Evolutionary conservation across 1,140 invertebrate species (phyloP).

Genomic region (Araneus ventricosus): DNA sequence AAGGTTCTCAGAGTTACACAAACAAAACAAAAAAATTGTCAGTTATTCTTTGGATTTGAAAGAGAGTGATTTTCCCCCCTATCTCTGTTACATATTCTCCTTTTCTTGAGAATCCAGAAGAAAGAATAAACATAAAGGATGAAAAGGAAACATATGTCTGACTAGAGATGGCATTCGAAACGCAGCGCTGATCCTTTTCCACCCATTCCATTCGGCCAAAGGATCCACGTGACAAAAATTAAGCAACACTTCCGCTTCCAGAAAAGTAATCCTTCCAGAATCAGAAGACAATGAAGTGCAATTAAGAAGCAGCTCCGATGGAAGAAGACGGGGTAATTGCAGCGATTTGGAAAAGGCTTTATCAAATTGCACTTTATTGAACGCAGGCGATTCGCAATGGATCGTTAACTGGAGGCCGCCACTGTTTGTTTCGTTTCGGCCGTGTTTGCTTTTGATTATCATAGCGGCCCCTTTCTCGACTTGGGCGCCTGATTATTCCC

Average conservation of each 20-base stretch:
- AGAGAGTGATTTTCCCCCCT: background rate
- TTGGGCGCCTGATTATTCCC: background rate
- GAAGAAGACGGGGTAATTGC: constrained; percentile 9
- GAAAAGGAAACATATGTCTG: background rate
- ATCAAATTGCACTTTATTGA: constrained; percentile 29
- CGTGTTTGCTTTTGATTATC: background rate
- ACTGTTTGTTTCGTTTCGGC: background rate
- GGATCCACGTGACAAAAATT: constrained; percentile 4
- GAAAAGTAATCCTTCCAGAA: constrained; percentile 24
- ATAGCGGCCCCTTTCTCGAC: background rate
- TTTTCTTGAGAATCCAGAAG: background rate
- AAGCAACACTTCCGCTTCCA: background rate
- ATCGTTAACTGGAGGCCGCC: background rate
- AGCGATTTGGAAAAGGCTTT: constrained; percentile 38
- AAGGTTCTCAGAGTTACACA: too few relatives aligned
- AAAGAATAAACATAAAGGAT: background rate
- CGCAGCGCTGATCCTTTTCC: background rate
- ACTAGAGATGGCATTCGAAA: background rate
- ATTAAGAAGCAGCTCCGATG: background rate
- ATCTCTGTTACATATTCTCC: background rate
- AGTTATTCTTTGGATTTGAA: too few relatives aligned
- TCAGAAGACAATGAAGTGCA: background rate
- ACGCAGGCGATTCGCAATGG: background rate
- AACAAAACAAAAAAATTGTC: too few relatives aligned
- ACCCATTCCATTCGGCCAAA: background rate